Evolutionary conservation across 2,888 invertebrate genomes (phyloP), one percentile per base, ranked within the genome.

Genomic region (Salpingus planirostris): DNA sequence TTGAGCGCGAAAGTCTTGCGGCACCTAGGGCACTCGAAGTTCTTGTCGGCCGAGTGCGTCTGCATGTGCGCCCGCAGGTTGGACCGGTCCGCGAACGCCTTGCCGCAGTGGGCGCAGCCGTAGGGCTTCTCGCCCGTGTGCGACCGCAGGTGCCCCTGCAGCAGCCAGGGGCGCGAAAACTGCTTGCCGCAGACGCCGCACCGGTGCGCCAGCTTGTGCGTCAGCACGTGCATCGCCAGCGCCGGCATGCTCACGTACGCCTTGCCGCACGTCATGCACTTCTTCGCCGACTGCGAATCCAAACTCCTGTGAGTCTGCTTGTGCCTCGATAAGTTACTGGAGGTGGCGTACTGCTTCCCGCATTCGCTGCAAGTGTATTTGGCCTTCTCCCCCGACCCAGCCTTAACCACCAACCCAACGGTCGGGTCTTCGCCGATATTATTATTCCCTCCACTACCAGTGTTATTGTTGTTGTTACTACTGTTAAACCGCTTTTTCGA

Each of bases 161-260:
- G 74, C 33, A 96, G 73, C 95, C 96, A 96, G n/a, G 93, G 92
- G 14, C 96, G 74, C n/a, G 90, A 90, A 69, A 97, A 96, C 57
- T 88, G 78, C 63, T 96, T 96, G 34, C 89, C 89, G 66, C 96
- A 96, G 15, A 91, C 80, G 29, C 81, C 80, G 65, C 96, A 96
- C 52, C 84, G 82, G 70, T 96, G 93, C 11, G 82, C 80, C 51
- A 93, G 74, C 59, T 91, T 90, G 70, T 96, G 96, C 29, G 92
- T 95, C 29, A 86, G 74, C 42, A 90, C 79, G 63, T 88, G 91
- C 84, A 90, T 93, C 27, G 95, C 90, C 33, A 96, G 73, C 2
- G 96, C 95, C 0, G 96, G 96, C 95, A 96, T 96, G 49, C 89
- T 90, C 31, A 96, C 96, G 68, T 96, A 96, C 8, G 91, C 90